Evolutionary conservation across 92 coral and sea anemone species (phyloP).

Genomic region (Pocillopora grandis): DNA sequence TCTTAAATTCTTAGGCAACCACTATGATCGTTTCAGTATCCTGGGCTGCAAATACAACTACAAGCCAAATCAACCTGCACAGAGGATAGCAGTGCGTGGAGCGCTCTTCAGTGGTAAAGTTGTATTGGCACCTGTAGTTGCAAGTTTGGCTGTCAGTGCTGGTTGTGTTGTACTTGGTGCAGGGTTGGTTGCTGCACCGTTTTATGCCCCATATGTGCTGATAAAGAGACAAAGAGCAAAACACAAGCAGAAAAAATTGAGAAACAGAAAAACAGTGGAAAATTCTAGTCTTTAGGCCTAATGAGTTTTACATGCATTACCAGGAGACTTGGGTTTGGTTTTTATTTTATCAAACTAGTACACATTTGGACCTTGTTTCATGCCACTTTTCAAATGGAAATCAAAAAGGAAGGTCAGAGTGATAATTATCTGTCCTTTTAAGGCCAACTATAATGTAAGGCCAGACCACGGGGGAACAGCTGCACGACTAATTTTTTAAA

Average conservation of each 20-base stretch:
- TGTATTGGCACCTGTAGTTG: slow-evolving; percentile 62
- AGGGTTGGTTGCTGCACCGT: slow-evolving; percentile 72
- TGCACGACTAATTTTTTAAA: too few species aligned
- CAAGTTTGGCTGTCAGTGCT: slow-evolving; percentile 76
- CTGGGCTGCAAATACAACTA: slow-evolving; percentile 88
- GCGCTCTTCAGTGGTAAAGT: slow-evolving; percentile 77
- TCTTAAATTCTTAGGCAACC: slow-evolving; percentile 81
- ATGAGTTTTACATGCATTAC: too few species aligned
- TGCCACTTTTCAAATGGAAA: too few species aligned
- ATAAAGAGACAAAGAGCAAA: slow-evolving; percentile 60
- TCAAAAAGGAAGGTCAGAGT: too few species aligned
- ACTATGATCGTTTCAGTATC: slow-evolving; percentile 77
- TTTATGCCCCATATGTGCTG: slow-evolving; percentile 78
- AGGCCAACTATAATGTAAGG: too few species aligned
- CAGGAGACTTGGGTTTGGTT: too few species aligned
- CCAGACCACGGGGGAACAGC: too few species aligned
- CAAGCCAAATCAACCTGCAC: slow-evolving; percentile 77
- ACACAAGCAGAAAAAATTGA: not conserved
- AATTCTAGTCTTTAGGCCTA: not conserved
- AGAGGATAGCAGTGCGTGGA: slow-evolving; percentile 75
- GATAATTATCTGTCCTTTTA: too few species aligned
- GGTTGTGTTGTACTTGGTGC: slow-evolving; percentile 75
- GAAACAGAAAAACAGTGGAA: not conserved
- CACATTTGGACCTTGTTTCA: too few species aligned
- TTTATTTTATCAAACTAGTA: too few species aligned